A percentile compares a stretch with the other conserved stretches of the same genome.
Conservation (phyloP, 2,888 invertebrate species). For the Flexamia atlantica region DNA sequence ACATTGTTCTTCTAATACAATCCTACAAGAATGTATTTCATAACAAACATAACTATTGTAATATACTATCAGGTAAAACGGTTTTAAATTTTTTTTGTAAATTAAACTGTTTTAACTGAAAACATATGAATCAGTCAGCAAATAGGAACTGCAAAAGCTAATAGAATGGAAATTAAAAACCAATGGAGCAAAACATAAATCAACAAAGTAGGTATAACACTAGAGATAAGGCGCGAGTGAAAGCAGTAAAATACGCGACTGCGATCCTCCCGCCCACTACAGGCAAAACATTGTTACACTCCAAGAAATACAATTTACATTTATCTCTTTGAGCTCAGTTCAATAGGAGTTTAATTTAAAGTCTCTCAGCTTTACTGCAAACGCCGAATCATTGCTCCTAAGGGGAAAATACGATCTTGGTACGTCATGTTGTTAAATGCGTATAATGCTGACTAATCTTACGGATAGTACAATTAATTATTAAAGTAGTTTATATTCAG, state of each 20-base stretch:
- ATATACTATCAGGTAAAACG: too few relatives aligned
- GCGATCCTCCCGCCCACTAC: background rate
- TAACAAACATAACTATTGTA: too few relatives aligned
- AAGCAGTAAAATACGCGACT: background rate
- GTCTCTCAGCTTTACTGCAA: background rate
- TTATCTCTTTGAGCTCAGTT: background rate
- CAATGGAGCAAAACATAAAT: slow-evolving; percentile 14
- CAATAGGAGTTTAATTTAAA: slow-evolving; percentile 26
- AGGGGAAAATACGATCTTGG: too few relatives aligned
- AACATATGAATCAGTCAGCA: too few relatives aligned
- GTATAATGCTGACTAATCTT: too few relatives aligned
- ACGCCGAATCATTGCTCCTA: background rate
- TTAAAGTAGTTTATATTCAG: too few relatives aligned
- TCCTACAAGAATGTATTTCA: too few relatives aligned
- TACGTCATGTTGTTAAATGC: too few relatives aligned
- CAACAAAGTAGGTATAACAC: slow-evolving; percentile 3
- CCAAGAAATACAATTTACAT: slow-evolving; percentile 15
- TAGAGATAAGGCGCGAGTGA: background rate
- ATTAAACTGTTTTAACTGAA: too few relatives aligned
- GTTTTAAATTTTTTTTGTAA: too few relatives aligned
- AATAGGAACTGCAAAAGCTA: background rate
- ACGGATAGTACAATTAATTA: too few relatives aligned
- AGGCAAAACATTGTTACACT: slow-evolving; percentile 20
- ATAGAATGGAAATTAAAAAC: slow-evolving; percentile 2
- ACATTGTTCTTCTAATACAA: too few relatives aligned